These are phyloP conservation scores for Cercopithecus petaurista DNA, from an alignment of 2,797 vertebrate species.

Conservation along the genomic window DNA sequence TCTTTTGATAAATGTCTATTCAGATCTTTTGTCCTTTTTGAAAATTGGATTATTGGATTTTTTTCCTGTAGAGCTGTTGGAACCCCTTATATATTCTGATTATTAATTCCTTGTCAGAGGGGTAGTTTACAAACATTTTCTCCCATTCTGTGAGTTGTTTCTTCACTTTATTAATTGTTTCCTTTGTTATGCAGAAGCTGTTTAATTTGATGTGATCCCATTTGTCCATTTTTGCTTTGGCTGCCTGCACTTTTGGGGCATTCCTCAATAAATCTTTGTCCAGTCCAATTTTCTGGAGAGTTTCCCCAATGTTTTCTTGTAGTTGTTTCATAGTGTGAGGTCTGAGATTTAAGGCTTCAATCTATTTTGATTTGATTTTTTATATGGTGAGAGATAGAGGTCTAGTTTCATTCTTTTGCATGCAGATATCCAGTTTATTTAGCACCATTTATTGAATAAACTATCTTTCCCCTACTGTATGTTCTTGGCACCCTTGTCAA, in stretches of 20 bases:
- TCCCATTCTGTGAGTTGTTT: background rate
- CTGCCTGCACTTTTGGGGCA: background rate
- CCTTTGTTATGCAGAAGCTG: background rate
- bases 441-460: background rate
- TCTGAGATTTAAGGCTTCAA: background rate
- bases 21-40: background rate
- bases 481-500: background rate
- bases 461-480: background rate
- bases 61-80: background rate
- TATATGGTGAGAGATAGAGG: background rate
- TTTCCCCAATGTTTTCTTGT: background rate
- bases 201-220: background rate
- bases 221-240: background rate
- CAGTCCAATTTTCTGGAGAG: background rate
- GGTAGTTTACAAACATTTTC: background rate
- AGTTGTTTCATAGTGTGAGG: background rate
- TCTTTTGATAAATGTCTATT: background rate
- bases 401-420: background rate
- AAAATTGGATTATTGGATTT: background rate
- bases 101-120: background rate
- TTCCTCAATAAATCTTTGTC: background rate
- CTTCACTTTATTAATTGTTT: background rate
- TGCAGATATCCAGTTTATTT: background rate
- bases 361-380: background rate
- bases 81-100: background rate